These are phyloP conservation scores for Eucera pruinosa DNA, from an alignment of 2,888 invertebrate genomes.

Conservation along the genomic window DNA sequence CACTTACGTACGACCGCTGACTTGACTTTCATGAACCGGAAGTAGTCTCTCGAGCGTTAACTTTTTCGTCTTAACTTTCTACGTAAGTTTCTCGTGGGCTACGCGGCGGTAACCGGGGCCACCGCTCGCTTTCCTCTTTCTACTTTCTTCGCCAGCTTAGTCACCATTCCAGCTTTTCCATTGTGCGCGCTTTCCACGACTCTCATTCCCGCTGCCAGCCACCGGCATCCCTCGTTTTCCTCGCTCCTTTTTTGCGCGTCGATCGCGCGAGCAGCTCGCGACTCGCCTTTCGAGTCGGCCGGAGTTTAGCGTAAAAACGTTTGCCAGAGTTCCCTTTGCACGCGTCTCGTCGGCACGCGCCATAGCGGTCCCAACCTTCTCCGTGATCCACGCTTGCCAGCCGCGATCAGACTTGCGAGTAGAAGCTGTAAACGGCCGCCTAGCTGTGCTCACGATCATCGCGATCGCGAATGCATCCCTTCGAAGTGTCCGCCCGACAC, in stretches of 20 bases:
- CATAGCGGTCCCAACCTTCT: constrained; percentile 45
- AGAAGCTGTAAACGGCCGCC: too few species aligned
- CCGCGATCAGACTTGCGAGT: background rate
- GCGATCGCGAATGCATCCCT: background rate
- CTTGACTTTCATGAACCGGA: constrained; percentile 68
- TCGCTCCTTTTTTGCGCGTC: too few species aligned
- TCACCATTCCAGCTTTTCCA: too few species aligned
- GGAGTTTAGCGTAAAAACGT: constrained; percentile 26
- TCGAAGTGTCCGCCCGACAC: constrained; percentile 16
- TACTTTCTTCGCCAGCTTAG: too few species aligned
- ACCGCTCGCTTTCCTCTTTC: too few species aligned
- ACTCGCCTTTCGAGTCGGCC: constrained; percentile 6
- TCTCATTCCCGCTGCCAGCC: too few species aligned
- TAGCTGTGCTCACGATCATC: too few species aligned
- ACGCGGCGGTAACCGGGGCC: constrained; percentile 38
- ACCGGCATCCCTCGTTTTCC: too few species aligned
- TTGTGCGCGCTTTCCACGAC: too few species aligned
- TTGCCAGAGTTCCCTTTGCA: constrained; percentile 15
- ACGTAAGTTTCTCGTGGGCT: constrained; percentile 43
- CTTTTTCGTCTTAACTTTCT: constrained; percentile 62
- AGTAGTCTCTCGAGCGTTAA: constrained; percentile 54
- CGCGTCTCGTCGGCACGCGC: constrained; percentile 12
- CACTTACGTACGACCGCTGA: constrained; percentile 47
- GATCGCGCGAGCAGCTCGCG: background rate
- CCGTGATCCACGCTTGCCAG: constrained; percentile 8